Evolutionary conservation across 2,888 invertebrate genomes (phyloP).

Genomic region (Apamea monoglypha): DNA sequence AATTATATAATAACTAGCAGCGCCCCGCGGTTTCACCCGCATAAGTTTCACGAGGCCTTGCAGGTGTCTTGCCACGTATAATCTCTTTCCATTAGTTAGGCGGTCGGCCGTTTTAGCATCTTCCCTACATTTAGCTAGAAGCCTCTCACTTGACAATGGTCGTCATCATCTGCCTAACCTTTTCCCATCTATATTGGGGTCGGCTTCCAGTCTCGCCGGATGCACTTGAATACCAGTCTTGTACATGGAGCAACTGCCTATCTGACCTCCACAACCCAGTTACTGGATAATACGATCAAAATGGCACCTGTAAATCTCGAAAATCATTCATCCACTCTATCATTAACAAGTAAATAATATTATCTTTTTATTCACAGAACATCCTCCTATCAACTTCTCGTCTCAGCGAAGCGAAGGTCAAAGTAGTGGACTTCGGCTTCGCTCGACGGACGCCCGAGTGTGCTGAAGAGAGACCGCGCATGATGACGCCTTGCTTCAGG

Average conservation of each 20-base stretch:
- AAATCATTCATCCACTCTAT: not conserved
- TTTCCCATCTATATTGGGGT: too few relatives aligned
- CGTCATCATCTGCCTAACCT: too few relatives aligned
- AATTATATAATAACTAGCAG: too few relatives aligned
- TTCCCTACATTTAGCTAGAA: not conserved
- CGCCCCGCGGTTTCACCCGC: too few relatives aligned
- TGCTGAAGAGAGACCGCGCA: slow-evolving; percentile 76
- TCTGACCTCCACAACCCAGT: too few relatives aligned
- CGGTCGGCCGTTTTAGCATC: not conserved
- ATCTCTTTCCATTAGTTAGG: not conserved
- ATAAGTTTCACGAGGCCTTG: too few relatives aligned
- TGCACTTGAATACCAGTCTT: too few relatives aligned
- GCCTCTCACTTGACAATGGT: not conserved
- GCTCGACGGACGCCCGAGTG: slow-evolving; percentile 91
- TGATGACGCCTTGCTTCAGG: slow-evolving; percentile 97
- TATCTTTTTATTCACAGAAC: slow-evolving; percentile 80
- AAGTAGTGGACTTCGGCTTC: slow-evolving; percentile 99
- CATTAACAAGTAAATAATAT: not conserved
- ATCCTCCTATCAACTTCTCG: slow-evolving; percentile 81
- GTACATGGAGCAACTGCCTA: too few relatives aligned
- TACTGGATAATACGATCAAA: too few relatives aligned
- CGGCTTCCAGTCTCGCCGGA: too few relatives aligned
- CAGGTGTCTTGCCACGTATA: too few relatives aligned
- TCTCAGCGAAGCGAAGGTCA: slow-evolving; percentile 90
- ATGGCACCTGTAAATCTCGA: not conserved